Percentiles rank a stretch among this genome's conserved stretches.
Conservation (phyloP, 2,888 invertebrate species). For the Atrina japonica region DNA sequence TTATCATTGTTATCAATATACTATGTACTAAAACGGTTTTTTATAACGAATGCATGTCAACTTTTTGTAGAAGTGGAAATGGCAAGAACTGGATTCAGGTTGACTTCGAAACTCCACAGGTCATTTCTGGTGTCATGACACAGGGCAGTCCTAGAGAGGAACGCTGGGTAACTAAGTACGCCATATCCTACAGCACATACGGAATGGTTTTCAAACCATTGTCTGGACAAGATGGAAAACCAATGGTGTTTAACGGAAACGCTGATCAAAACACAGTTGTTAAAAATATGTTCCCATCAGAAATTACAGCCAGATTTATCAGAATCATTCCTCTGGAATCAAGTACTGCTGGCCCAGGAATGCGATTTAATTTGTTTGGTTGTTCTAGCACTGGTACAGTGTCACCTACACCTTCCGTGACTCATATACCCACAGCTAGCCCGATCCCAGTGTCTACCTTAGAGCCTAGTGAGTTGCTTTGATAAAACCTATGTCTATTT, state of each 20-base stretch:
- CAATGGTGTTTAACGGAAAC: constrained; percentile 62
- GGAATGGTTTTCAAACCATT: constrained; percentile 62
- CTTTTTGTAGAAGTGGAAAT: constrained; percentile 47
- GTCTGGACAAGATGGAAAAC: constrained; percentile 43
- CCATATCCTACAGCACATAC: constrained; percentile 63
- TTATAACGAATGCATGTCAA: no score
- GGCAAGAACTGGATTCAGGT: constrained; percentile 70
- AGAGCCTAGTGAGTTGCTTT: constrained; percentile 36
- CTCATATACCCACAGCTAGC: constrained; percentile 34
- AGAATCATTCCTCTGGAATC: constrained; percentile 58
- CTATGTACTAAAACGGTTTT: no score
- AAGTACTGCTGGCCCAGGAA: constrained; percentile 56
- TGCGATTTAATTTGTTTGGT: constrained; percentile 69
- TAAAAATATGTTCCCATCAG: constrained; percentile 59
- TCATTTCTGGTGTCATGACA: constrained; percentile 65
- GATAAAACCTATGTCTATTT: no score
- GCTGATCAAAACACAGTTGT: constrained; percentile 59
- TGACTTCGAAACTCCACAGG: constrained; percentile 60
- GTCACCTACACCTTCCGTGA: constrained; percentile 32
- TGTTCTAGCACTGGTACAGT: constrained; percentile 48
- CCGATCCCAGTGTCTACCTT: constrained; percentile 33
- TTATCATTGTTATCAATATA: no score
- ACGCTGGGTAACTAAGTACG: constrained; percentile 62
- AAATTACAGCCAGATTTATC: constrained; percentile 62
- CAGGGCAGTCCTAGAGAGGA: constrained; percentile 66